Conservation (phyloP, 1,140 invertebrate species). For the Drosophila sucinea region DNA sequence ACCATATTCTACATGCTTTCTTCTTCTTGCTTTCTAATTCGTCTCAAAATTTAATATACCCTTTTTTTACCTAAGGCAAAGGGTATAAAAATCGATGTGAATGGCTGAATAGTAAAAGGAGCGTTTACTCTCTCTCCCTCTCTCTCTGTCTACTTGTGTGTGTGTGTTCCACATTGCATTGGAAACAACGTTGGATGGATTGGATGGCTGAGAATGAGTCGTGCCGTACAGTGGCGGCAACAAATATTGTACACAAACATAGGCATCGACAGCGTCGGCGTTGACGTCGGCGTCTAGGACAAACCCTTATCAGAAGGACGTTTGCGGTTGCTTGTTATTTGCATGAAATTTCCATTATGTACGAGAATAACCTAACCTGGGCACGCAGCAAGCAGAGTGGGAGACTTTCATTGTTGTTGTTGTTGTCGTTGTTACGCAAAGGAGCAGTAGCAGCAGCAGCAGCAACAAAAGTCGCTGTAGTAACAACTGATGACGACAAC, state of each 20-base stretch:
- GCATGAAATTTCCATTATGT: constrained; percentile 67
- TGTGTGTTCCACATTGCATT: constrained; percentile 74
- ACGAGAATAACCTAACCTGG: constrained; percentile 4
- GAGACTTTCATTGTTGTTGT: neutral
- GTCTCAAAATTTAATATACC: neutral
- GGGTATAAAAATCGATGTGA: constrained; percentile 68
- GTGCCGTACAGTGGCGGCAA: constrained; percentile 65
- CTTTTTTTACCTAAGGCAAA: neutral
- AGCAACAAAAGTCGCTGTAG: constrained; percentile 38
- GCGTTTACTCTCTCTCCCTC: constrained; percentile 22
- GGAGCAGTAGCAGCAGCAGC: constrained; percentile 41
- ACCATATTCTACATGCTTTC: no score
- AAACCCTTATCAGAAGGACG: constrained; percentile 78
- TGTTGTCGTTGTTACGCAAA: constrained; percentile 54
- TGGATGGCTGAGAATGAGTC: constrained; percentile 40
- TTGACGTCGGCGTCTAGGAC: constrained; percentile 7
- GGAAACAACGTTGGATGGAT: constrained; percentile 60
- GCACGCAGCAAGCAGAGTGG: neutral
- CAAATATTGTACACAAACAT: constrained; percentile 46
- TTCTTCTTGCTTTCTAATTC: no score
- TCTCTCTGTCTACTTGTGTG: constrained; percentile 24
- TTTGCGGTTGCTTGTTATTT: constrained; percentile 63
- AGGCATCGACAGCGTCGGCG: neutral
- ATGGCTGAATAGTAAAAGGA: constrained; percentile 66
- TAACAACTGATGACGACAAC: constrained; percentile 56